A percentile compares a stretch with the other conserved stretches of the same genome.
Evolutionary conservation across 2,888 invertebrate species (phyloP).

Genomic region (Anoncus sp.): DNA sequence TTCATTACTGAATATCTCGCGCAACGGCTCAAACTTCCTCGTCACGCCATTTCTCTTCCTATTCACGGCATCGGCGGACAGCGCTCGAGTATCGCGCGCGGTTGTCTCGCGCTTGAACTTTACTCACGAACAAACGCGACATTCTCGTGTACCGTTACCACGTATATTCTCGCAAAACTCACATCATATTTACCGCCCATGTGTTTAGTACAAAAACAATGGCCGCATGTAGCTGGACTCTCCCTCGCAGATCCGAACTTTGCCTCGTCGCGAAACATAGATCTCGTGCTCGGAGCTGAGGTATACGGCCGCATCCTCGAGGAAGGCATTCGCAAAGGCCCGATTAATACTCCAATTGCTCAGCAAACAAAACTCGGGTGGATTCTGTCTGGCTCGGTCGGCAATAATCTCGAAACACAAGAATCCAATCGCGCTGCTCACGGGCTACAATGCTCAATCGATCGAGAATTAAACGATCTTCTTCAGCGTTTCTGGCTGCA

Average conservation of each 20-base stretch:
- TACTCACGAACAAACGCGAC: not conserved
- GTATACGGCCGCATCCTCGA: constrained; percentile 12
- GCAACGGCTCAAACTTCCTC: not conserved
- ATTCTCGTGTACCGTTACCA: not conserved
- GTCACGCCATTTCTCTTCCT: not conserved
- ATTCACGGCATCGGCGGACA: constrained; percentile 1
- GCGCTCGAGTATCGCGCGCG: constrained; percentile 1
- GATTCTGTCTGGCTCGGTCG: constrained; percentile 27
- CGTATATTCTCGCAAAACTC: constrained; percentile 5
- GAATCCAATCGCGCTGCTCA: constrained; percentile 17
- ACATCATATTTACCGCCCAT: too few species aligned
- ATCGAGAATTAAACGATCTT: constrained; percentile 45
- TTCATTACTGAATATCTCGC: constrained; percentile 16
- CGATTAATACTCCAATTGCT: constrained; percentile 12
- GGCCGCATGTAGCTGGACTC: too few species aligned
- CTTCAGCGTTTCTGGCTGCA: constrained; percentile 45
- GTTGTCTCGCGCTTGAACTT: not conserved
- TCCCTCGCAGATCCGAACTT: too few species aligned
- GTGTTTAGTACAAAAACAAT: too few species aligned
- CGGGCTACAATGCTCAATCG: constrained; percentile 50
- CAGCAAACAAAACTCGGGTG: constrained; percentile 25
- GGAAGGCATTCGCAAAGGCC: constrained; percentile 19
- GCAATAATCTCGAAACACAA: not conserved
- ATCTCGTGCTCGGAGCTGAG: constrained; percentile 31
- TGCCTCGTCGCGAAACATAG: too few species aligned